phyloP scores from a whole-genome alignment of 2,797 vertebrate genomes.

The Notolabrus celidotus region DNA sequence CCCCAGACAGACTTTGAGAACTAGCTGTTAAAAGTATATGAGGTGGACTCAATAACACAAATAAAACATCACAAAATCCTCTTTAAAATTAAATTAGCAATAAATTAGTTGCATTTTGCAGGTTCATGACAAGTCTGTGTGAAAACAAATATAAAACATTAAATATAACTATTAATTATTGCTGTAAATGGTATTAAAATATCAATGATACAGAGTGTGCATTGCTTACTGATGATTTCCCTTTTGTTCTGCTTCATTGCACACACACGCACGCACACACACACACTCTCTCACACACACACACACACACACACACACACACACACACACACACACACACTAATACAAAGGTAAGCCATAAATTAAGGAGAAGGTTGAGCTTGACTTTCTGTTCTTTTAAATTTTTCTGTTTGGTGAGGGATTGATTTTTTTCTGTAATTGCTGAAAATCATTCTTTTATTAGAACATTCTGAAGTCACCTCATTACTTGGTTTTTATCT shows the following conservation, averaged over 20 bases:
- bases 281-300: neutral
- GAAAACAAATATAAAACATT: conserved; percentile 20
- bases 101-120: conserved; percentile 15
- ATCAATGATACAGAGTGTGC: conserved; percentile 15
- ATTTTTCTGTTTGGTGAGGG: no score
- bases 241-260: conserved; percentile 2
- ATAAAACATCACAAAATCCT: neutral
- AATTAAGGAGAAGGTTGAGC: conserved; percentile 3
- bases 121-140: conserved; percentile 13
- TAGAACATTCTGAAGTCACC: no score
- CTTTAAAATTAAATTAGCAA: neutral
- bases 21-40: conserved; percentile 12
- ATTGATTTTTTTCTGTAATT: no score
- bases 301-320: neutral
- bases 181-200: conserved; percentile 26
- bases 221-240: conserved; percentile 29
- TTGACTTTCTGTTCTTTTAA: conserved; percentile 6
- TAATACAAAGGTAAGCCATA: neutral
- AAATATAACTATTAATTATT: conserved; percentile 33
- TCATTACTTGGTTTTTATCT: no score
- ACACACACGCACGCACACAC: conserved; percentile 6
- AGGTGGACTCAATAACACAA: neutral
- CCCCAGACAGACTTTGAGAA: conserved; percentile 1
- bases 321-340: conserved; percentile 11
- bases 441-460: no score